Evolutionary conservation across 2,797 vertebrate genomes (phyloP).

Genomic region (Acanthurus leucopareius): DNA sequence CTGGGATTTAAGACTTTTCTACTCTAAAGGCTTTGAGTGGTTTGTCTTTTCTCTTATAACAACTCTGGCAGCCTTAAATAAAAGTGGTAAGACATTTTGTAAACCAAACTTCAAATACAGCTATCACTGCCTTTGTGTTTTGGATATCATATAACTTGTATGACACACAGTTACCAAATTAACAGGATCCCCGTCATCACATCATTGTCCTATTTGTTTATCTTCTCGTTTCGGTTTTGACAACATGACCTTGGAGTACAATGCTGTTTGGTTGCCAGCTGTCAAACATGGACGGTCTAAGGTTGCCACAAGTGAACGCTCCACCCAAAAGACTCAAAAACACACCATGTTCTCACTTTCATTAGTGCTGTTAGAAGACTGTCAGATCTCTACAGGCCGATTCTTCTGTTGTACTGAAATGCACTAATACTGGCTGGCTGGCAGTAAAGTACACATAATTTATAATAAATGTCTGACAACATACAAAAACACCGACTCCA

Average conservation of each 20-base stretch:
- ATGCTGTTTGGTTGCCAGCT: not conserved
- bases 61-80: not conserved
- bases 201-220: not conserved
- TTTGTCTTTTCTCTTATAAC: too few species aligned
- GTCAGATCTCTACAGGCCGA: slow-evolving; percentile 11
- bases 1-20: too few species aligned
- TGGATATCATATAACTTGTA: not conserved
- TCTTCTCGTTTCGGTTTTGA: slow-evolving; percentile 1
- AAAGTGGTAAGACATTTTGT: not conserved
- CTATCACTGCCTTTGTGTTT: not conserved
- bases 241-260: not conserved
- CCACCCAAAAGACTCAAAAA: not conserved
- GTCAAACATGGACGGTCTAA: not conserved
- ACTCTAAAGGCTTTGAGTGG: too few species aligned
- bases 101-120: not conserved
- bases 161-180: not conserved
- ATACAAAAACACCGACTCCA: not conserved
- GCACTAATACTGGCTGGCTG: slow-evolving; percentile 23
- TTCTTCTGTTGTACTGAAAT: slow-evolving; percentile 9
- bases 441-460: slow-evolving; percentile 1
- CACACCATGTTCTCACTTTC: too few species aligned
- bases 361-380: slow-evolving; percentile 9
- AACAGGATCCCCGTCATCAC: not conserved
- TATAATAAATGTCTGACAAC: not conserved
- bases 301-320: not conserved